Base-by-base conservation (phyloP, 2,113 vertebrate species). In the Thalassoma bifasciatum region DNA sequence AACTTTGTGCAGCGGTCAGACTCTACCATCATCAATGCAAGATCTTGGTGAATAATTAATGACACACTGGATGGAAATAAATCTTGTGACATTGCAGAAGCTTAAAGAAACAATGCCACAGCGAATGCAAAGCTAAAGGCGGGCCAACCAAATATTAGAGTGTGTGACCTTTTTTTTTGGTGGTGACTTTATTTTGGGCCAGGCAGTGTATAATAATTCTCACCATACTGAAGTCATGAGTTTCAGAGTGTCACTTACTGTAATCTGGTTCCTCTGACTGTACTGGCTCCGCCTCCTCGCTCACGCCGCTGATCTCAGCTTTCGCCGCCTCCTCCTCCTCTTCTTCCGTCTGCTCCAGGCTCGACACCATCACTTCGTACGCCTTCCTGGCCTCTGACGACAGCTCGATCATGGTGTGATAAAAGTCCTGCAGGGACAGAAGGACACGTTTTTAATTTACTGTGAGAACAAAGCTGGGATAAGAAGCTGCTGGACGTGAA, bases 361-460 rank as follows among this genome's bases (percentile, higher is more conserved):
- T 94, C 16, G 87, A 86, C 72, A 98, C 84, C 96, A 97, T 96
- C 47, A 90, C 94, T 80, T 95, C 96, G 79, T 99, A 99, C 0
- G 94, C 95, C 75, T 82, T 91, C 81, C 97, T 94, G 46, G 97
- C 98, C 53, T 96, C 95, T 61, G 94, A 92, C 0, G 97, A 96
- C 81, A 99, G 88, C 83, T 97, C 96, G 4, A 98, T 95, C 96
- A 99, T 97, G 92, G 94, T 96, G 64, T 97, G 97, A 88, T 98
- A 99, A 85, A 95, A 90, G 83, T 98, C 97, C 97, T 98, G 77
- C 22, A 30, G 7, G 26, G 37, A 2, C 16, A 6, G 1, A 66
- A 34, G 4, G 30, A 53, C 3, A 22, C 36, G 23, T 22, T 16
- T 6, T 21, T 46, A 13, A 3, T 1, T 4, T 10, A 23, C 0